Conservation (phyloP, 1,140 invertebrate species). For the Leptoteleia sp. region DNA sequence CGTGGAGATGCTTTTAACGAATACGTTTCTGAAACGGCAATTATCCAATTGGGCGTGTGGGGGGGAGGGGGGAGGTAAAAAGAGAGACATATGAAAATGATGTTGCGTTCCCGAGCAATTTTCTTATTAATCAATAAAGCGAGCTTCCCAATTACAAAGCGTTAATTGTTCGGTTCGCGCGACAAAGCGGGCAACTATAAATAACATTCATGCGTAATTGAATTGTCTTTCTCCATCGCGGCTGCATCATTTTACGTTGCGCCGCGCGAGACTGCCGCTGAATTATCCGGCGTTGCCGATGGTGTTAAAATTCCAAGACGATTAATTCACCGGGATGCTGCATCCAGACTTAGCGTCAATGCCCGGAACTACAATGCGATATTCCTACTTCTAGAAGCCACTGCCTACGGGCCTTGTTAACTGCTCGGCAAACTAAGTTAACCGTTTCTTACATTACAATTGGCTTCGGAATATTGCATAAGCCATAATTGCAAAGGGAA, state of each 20-base stretch:
- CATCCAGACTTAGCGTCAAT: slow-evolving; percentile 47
- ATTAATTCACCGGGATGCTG: slow-evolving; percentile 53
- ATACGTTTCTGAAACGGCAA: no score
- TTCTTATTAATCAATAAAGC: slow-evolving; percentile 48
- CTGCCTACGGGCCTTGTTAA: slow-evolving; percentile 68
- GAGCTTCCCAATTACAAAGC: slow-evolving; percentile 23
- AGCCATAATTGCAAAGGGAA: slow-evolving; percentile 60
- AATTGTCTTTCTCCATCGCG: slow-evolving; percentile 53
- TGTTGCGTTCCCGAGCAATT: slow-evolving; percentile 28
- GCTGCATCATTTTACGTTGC: slow-evolving; percentile 34
- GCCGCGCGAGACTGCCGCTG: slow-evolving; percentile 6
- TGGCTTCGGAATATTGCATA: slow-evolving; percentile 74
- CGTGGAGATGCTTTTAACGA: no score
- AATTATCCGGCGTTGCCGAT: slow-evolving; percentile 36
- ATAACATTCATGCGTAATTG: slow-evolving; percentile 50
- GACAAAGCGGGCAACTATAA: slow-evolving; percentile 48
- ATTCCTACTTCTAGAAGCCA: slow-evolving; percentile 57
- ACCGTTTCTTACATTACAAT: slow-evolving; percentile 77
- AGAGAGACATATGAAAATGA: slow-evolving; percentile 25
- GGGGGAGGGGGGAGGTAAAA: no score
- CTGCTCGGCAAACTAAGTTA: slow-evolving; percentile 77
- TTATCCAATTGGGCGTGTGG: no score
- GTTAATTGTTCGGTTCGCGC: slow-evolving; percentile 48
- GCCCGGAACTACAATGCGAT: slow-evolving; percentile 59
- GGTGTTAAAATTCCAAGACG: slow-evolving; percentile 57